Conservation (phyloP, 2,888 invertebrate species). For the Salticus scenicus region DNA sequence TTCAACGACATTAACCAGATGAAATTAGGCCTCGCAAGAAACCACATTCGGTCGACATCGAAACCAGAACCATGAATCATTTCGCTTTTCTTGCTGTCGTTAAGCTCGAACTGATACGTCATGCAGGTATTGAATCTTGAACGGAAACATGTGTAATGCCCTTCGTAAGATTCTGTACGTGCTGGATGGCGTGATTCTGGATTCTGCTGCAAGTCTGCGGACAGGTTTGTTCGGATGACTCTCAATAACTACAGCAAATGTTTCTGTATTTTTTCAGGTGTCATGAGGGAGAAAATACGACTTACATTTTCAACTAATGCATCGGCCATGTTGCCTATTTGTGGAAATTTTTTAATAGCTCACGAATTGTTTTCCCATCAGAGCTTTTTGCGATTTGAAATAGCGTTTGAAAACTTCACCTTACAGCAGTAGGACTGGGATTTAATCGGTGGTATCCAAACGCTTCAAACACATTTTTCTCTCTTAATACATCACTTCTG, state of each 20-base stretch:
- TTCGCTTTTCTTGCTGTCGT: conserved; percentile 20
- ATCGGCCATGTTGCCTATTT: background rate
- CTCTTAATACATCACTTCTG: conserved; percentile 15
- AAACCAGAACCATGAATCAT: conserved; percentile 22
- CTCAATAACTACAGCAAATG: background rate
- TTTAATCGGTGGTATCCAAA: conserved; percentile 30
- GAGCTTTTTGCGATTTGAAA: too few relatives aligned
- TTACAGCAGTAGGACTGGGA: conserved; percentile 11
- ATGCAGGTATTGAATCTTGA: background rate
- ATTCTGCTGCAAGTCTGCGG: conserved; percentile 15
- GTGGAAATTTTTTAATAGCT: conserved; percentile 26
- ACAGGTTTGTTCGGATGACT: background rate
- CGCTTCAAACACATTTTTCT: background rate
- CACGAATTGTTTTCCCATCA: conserved; percentile 13
- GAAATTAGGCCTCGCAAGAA: conserved; percentile 9
- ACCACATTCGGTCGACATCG: conserved; percentile 19
- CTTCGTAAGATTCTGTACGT: background rate
- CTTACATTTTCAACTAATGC: background rate
- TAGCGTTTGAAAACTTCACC: conserved; percentile 12
- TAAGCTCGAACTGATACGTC: conserved; percentile 25
- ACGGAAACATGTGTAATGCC: conserved; percentile 7
- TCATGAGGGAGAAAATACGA: background rate
- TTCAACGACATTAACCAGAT: background rate
- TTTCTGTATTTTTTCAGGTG: conserved; percentile 8
- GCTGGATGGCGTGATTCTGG: conserved; percentile 11